Percentiles rank a stretch among this genome's conserved stretches.
Conservation (phyloP, 2,113 vertebrate species). For the Formicarius rufipectus region DNA sequence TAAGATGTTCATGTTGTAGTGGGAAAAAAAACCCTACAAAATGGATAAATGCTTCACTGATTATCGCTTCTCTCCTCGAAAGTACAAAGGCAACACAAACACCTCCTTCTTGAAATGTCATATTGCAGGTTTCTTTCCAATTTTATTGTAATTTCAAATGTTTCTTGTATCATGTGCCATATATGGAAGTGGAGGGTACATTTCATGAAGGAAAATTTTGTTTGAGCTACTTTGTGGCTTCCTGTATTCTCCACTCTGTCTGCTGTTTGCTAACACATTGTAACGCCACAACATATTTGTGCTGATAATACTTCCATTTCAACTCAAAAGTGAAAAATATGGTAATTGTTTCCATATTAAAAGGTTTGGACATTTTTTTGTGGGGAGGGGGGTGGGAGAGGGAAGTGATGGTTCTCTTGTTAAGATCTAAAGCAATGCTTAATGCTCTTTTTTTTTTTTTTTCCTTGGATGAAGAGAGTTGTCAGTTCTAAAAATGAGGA, state of each 20-base stretch:
- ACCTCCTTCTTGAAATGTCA: background rate
- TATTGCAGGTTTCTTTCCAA: background rate
- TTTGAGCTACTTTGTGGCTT: background rate
- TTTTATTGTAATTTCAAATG: background rate
- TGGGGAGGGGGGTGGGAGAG: rapidly evolving
- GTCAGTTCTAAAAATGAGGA: background rate
- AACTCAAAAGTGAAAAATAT: background rate
- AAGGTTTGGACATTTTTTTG: background rate
- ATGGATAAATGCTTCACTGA: background rate
- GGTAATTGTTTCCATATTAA: background rate
- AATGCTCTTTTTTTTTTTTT: background rate
- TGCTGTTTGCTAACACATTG: background rate
- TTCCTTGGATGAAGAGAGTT: background rate
- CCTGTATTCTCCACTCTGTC: background rate
- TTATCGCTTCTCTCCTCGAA: background rate
- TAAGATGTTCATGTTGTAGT: conserved; percentile 21
- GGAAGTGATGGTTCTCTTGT: background rate
- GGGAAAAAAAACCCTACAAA: background rate
- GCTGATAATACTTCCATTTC: background rate
- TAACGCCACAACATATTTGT: background rate
- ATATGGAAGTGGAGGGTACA: background rate
- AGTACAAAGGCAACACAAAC: background rate
- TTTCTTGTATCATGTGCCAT: background rate
- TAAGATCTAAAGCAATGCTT: background rate
- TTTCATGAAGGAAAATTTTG: background rate